Evolutionary conservation across 1,140 invertebrate species (phyloP).

Genomic region (Pachyrhynchus sulphureomaculatus): DNA sequence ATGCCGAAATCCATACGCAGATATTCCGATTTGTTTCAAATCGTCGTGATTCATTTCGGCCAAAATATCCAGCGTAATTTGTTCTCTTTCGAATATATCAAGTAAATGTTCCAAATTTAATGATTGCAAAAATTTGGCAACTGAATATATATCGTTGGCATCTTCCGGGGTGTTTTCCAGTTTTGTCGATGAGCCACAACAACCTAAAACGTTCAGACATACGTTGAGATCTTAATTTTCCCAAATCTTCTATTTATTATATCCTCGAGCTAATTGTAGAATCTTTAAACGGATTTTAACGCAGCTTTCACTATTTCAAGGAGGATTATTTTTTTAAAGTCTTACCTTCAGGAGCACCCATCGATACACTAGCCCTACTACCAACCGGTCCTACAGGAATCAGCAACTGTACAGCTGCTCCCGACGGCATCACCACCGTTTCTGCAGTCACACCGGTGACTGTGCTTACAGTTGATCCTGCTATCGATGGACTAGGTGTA

Average conservation of each 20-base stretch:
- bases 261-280: too few relatives aligned
- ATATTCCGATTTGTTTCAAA: constrained; percentile 92
- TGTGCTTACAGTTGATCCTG: constrained; percentile 20
- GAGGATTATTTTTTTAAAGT: too few relatives aligned
- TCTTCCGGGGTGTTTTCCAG: constrained; percentile 48
- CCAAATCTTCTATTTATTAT: too few relatives aligned
- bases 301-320: too few relatives aligned
- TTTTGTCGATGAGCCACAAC: constrained; percentile 28
- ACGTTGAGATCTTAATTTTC: neutral
- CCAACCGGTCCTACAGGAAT: constrained; percentile 69
- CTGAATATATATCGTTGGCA: constrained; percentile 56
- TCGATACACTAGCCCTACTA: constrained; percentile 38
- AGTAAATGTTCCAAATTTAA: constrained; percentile 84
- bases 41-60: constrained; percentile 98
- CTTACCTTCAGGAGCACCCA: constrained; percentile 27
- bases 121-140: constrained; percentile 66
- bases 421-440: constrained; percentile 78
- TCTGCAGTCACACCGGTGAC: constrained; percentile 52
- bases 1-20: constrained; percentile 93
- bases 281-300: too few relatives aligned
- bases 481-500: constrained; percentile 49
- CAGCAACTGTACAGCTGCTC: constrained; percentile 68
- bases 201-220: constrained; percentile 41
- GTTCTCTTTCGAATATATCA: constrained; percentile 88
- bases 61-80: constrained; percentile 93